phyloP scores from a whole-genome alignment of 2,888 invertebrate genomes.

The Megalurothrips usitatus region DNA sequence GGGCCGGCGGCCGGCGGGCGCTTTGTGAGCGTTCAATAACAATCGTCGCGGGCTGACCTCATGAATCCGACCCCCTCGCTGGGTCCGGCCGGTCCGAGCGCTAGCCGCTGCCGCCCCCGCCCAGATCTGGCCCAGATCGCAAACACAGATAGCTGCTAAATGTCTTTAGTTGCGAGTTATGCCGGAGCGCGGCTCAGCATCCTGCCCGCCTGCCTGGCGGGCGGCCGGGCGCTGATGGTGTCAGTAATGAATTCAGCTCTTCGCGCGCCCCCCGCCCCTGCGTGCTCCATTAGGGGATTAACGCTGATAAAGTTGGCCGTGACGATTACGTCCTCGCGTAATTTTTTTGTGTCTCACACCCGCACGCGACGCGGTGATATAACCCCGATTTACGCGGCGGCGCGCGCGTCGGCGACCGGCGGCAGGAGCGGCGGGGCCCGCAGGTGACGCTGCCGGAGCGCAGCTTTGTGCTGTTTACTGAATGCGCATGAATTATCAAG shows the following conservation, averaged over 20 bases:
- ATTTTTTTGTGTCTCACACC: background rate
- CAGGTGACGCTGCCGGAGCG: too few species aligned
- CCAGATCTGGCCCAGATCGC: slow-evolving; percentile 21
- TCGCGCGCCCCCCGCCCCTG: background rate
- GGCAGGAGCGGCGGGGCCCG: too few species aligned
- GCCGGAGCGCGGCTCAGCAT: background rate
- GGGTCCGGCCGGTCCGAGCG: too few species aligned
- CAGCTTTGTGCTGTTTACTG: too few species aligned
- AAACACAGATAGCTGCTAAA: slow-evolving; percentile 13
- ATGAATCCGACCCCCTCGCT: too few species aligned
- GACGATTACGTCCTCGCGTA: background rate
- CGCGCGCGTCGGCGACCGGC: too few species aligned
- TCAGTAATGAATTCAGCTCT: slow-evolving; percentile 14
- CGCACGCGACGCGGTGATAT: too few species aligned
- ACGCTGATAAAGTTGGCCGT: background rate
- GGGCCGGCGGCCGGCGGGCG: too few species aligned
- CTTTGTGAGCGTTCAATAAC: too few species aligned
- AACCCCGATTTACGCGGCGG: background rate
- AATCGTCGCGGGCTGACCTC: too few species aligned
- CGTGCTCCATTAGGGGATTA: slow-evolving; percentile 15
- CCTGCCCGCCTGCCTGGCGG: background rate
- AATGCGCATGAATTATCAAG: too few species aligned
- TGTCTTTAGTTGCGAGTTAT: slow-evolving; percentile 25
- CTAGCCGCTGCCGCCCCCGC: background rate
- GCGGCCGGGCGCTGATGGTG: background rate